Base-by-base conservation (phyloP, 2,113 vertebrate species). In the Hystrix cristata region DNA sequence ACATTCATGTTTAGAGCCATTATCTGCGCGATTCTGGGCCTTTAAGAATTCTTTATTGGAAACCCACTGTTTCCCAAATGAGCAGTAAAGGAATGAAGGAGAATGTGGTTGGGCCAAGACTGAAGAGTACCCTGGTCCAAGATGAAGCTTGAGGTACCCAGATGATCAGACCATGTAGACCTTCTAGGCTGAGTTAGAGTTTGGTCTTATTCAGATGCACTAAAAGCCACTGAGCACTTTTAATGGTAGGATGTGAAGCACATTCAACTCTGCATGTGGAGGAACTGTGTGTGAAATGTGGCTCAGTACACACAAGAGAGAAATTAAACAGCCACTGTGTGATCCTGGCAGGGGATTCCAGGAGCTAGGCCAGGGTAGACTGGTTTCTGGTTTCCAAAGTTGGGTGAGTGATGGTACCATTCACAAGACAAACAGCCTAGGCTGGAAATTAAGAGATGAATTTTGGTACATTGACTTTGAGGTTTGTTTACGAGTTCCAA, bases 21-120 rank as follows among this genome's bases (percentile, higher is more conserved):
- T 16, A 51, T 48, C 62, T 87, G 14, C 23, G 13, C 15, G 69
- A 80, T 43, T 55, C 38, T 29, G 31, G 57, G 27, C n/a, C 43
- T 79, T 94, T 21, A 60, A 67, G 88, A 89, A 91, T 79, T 94
- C 62, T 79, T 59, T 86, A 59, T 46, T 27, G 51, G 74, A 94
- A 92, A n/a, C 31, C 21, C 29, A 69, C 10, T n/a, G 23, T 92
- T 93, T 60, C 51, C 59, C 46, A 85, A 13, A 72, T 25, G 18
- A 92, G 18, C 23, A 57, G 27, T 67, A 64, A 83, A 53, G 23
- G 57, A 25, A 69, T 69, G 27, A 88, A 72, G 7, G 31, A 46
- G 2, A 74, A 55, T 11, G 46, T 65, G 27, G 1, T 29, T 82
- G 34, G 51, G n/a, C 10, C 29, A 74, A 92, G 62, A 79, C 0